Percentiles rank a stretch among this genome's conserved stretches.
Evolutionary conservation across 2,113 vertebrate species (phyloP).

Genomic region (Sialia sialis): DNA sequence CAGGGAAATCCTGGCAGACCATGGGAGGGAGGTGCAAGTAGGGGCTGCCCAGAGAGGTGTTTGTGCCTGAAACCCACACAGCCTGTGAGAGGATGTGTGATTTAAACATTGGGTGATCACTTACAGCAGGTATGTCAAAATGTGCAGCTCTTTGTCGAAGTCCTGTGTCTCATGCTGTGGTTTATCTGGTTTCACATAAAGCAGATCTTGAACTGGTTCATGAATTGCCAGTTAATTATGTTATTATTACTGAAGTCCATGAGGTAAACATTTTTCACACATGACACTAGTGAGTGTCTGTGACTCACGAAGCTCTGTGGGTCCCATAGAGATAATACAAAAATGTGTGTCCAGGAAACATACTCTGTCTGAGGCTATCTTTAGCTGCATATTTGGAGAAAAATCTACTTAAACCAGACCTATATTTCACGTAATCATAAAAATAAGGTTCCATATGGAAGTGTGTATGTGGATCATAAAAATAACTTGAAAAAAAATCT

Average conservation of each 20-base stretch:
- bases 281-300: rapidly evolving
- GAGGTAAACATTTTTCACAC: neutral
- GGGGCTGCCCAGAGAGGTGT: neutral
- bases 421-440: neutral
- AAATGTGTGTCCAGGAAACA: neutral
- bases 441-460: neutral
- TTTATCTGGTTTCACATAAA: neutral
- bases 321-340: neutral
- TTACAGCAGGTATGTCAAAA: neutral
- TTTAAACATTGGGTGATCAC: neutral
- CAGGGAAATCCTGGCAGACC: neutral
- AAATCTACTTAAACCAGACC: neutral
- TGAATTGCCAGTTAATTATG: neutral
- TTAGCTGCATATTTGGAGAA: neutral
- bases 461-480: neutral
- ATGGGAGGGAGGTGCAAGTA: rapidly evolving
- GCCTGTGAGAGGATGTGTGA: neutral
- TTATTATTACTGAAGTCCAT: neutral
- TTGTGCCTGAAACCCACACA: neutral
- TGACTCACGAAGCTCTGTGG: neutral
- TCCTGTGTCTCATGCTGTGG: neutral
- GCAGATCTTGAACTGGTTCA: neutral
- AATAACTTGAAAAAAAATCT: slow-evolving; percentile 11
- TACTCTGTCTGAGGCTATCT: neutral
- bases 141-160: neutral